These are phyloP conservation scores for Zygothrica quintamaculata DNA, from an alignment of 2,888 invertebrate species.

Conservation along the genomic window DNA sequence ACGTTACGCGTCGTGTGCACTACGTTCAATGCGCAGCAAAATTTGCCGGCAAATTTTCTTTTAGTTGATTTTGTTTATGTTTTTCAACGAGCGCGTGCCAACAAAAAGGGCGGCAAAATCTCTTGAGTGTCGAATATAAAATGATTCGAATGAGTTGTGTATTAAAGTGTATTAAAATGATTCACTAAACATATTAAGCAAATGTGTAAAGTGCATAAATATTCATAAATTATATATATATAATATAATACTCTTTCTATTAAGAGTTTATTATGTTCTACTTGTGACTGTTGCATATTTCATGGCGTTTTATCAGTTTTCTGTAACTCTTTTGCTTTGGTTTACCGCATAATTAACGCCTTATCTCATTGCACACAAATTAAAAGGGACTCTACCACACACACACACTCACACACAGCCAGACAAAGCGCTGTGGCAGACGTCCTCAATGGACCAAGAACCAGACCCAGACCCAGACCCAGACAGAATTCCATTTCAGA, in stretches of 20 bases:
- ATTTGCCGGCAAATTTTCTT: conserved; percentile 43
- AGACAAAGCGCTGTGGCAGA: conserved; percentile 35
- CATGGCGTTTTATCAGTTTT: conserved; percentile 33
- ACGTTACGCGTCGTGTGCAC: conserved; percentile 40
- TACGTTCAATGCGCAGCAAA: conserved; percentile 23
- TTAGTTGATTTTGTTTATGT: conserved; percentile 51
- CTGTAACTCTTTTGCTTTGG: conserved; percentile 13
- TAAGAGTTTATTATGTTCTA: not conserved
- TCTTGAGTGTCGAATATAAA: conserved; percentile 20
- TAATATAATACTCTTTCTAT: conserved; percentile 4
- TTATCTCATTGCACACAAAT: conserved; percentile 72
- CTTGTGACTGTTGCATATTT: conserved; percentile 49
- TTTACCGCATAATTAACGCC: conserved; percentile 61
- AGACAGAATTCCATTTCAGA: conserved; percentile 62
- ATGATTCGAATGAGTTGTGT: not conserved
- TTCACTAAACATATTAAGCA: not conserved
- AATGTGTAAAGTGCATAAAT: conserved; percentile 26
- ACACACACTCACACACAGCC: conserved; percentile 43
- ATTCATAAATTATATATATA: conserved; percentile 7
- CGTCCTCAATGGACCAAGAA: conserved; percentile 54
- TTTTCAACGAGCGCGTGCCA: no score
- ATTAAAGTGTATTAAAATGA: no score
- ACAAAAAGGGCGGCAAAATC: conserved; percentile 67
- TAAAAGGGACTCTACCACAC: conserved; percentile 57
- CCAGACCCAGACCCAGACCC: no score